phyloP scores from a whole-genome alignment of 2,113 vertebrate genomes.

The Solea solea region DNA sequence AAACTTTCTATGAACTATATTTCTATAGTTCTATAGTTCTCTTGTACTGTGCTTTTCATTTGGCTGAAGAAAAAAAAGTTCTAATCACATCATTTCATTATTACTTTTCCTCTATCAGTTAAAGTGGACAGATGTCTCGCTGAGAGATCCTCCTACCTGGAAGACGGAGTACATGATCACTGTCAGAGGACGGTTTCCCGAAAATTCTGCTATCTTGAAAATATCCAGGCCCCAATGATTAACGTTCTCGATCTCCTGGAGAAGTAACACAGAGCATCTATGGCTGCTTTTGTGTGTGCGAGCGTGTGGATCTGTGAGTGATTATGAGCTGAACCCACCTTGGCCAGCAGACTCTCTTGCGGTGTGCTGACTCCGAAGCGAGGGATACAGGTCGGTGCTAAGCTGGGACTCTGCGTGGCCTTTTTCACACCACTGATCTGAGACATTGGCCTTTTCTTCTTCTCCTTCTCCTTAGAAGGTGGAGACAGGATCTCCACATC shows the following conservation, averaged over 20 bases:
- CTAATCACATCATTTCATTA: too few relatives aligned
- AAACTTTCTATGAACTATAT: neutral
- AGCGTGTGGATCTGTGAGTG: neutral
- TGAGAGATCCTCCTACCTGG: slow-evolving; percentile 82
- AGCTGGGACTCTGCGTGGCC: slow-evolving; percentile 73
- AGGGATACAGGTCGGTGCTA: slow-evolving; percentile 81
- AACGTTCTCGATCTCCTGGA: slow-evolving; percentile 89
- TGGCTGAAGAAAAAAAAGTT: too few relatives aligned
- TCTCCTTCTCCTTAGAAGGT: slow-evolving; percentile 84
- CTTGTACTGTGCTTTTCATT: neutral
- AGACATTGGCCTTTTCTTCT: slow-evolving; percentile 86
- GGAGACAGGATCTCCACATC: slow-evolving; percentile 88
- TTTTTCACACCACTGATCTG: slow-evolving; percentile 90
- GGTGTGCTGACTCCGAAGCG: slow-evolving; percentile 89
- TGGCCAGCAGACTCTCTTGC: slow-evolving; percentile 86
- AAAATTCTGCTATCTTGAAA: slow-evolving; percentile 90
- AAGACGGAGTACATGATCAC: slow-evolving; percentile 92
- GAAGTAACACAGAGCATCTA: slow-evolving; percentile 10
- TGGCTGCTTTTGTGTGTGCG: slow-evolving; percentile 3
- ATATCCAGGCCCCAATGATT: slow-evolving; percentile 92
- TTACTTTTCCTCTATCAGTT: neutral
- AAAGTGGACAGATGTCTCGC: neutral
- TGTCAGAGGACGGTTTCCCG: slow-evolving; percentile 89
- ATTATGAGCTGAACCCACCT: slow-evolving; percentile 74
- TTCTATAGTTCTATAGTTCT: neutral